These are phyloP conservation scores for Rhagoletis zephyria DNA, from an alignment of 1,140 invertebrate species.

Conservation along the genomic window DNA sequence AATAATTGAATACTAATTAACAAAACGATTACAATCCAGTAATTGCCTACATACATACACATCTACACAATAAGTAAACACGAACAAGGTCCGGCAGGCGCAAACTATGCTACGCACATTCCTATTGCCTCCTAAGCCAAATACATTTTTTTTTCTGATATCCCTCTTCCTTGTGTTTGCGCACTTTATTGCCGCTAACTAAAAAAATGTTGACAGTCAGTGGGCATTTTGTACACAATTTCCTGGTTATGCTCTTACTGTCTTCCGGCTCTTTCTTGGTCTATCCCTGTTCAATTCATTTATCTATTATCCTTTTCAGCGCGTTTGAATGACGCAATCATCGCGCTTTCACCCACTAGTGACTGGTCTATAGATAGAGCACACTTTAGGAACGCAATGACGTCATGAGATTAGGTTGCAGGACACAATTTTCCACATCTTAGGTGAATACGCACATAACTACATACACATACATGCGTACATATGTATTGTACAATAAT, in stretches of 20 bases:
- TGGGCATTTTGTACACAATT: background rate
- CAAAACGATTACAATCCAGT: background rate
- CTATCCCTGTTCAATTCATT: background rate
- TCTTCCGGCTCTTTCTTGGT: background rate
- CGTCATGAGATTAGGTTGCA: background rate
- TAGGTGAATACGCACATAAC: no score
- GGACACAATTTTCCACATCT: background rate
- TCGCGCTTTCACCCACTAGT: background rate
- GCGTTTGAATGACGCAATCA: constrained; percentile 7
- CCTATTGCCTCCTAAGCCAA: no score
- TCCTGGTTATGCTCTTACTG: background rate
- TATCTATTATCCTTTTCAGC: background rate
- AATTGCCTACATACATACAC: background rate
- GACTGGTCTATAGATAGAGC: background rate
- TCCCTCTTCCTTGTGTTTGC: no score
- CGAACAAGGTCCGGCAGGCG: background rate
- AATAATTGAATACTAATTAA: no score
- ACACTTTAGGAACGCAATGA: background rate
- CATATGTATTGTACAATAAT: no score
- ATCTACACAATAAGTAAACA: background rate
- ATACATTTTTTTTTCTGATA: no score
- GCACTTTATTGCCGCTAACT: background rate
- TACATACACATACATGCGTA: no score
- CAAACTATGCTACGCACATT: no score
- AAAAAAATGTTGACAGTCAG: background rate